Conservation (phyloP, 2,113 vertebrate genomes). For the Upupa epops region DNA sequence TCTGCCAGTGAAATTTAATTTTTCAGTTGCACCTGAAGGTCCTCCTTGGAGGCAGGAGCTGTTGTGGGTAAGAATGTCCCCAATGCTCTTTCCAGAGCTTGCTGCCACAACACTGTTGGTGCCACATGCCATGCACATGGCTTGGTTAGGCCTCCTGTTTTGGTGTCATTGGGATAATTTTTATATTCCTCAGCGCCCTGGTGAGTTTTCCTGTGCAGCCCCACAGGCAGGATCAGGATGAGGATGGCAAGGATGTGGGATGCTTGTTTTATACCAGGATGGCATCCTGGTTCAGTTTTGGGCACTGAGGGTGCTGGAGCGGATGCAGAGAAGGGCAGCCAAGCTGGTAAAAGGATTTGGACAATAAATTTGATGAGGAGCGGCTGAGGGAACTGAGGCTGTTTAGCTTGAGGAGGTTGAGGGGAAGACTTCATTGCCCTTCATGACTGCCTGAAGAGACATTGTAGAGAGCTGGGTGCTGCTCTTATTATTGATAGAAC, state of each 20-base stretch:
- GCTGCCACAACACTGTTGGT: background rate
- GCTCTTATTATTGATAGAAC: too few relatives aligned
- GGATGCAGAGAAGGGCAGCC: too few relatives aligned
- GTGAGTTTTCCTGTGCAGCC: background rate
- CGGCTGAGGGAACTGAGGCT: too few relatives aligned
- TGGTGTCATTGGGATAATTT: background rate
- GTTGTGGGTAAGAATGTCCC: background rate
- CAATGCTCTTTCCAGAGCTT: background rate
- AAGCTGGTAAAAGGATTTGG: too few relatives aligned
- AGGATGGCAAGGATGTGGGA: background rate
- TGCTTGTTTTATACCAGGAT: background rate
- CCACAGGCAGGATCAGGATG: rapidly evolving
- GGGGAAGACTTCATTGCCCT: too few relatives aligned
- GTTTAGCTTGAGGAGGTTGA: too few relatives aligned
- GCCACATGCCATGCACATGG: background rate
- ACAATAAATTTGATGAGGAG: too few relatives aligned
- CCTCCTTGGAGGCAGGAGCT: background rate
- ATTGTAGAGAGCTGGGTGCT: too few relatives aligned
- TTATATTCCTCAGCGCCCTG: background rate
- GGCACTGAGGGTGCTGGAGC: too few relatives aligned
- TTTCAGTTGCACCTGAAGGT: background rate
- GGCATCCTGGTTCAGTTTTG: too few relatives aligned
- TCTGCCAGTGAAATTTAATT: background rate
- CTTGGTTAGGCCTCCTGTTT: background rate
- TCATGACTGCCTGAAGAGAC: too few relatives aligned